Conservation (phyloP, 2,113 vertebrate genomes). For the Terrapene triunguis region DNA sequence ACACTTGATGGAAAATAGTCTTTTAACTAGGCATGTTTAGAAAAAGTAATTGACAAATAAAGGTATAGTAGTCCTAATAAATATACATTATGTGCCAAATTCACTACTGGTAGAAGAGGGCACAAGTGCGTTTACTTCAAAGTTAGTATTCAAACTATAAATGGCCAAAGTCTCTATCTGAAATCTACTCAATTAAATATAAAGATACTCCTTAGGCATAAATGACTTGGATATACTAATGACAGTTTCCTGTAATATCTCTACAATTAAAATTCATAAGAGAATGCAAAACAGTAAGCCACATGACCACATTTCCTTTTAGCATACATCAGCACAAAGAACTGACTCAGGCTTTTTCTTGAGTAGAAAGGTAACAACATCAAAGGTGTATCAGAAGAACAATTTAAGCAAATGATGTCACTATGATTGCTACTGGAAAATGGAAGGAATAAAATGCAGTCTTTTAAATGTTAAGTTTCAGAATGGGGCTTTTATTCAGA, state of each 20-base stretch:
- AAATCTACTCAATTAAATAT: background rate
- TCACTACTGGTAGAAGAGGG: background rate
- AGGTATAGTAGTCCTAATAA: too few relatives aligned
- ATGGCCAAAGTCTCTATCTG: background rate
- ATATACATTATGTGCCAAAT: background rate
- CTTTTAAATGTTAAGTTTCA: conserved; percentile 27
- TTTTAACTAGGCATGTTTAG: too few relatives aligned
- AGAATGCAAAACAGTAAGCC: background rate
- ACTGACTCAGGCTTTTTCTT: background rate
- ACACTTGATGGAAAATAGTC: too few relatives aligned
- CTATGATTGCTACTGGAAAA: background rate
- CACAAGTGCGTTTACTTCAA: background rate
- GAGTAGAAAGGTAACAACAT: background rate
- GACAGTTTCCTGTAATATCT: background rate
- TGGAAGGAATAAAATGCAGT: background rate
- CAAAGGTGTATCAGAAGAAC: conserved; percentile 17
- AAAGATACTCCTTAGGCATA: background rate
- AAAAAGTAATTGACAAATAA: too few relatives aligned
- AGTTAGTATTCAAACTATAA: background rate
- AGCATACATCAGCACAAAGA: conserved; percentile 34
- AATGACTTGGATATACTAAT: background rate
- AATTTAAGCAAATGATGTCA: background rate
- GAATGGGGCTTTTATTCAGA: conserved; percentile 9
- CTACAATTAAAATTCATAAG: background rate
- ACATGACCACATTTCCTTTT: conserved; percentile 2